These are phyloP conservation scores for Urocolius indicus DNA, from an alignment of 2,113 vertebrate genomes.

Conservation along the genomic window DNA sequence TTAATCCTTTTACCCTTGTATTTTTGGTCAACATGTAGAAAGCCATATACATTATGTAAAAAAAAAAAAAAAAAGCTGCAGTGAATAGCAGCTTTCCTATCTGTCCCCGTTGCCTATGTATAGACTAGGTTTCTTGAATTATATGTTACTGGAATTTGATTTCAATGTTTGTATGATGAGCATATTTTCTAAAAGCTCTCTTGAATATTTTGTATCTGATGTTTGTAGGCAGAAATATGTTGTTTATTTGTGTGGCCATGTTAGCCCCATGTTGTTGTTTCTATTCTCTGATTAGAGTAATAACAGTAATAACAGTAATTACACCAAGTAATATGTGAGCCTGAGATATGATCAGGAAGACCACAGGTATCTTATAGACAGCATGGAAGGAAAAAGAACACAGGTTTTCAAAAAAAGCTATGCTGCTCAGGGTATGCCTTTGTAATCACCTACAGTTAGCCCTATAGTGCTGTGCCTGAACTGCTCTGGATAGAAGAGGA, in stretches of 20 bases:
- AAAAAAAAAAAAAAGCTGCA: not conserved
- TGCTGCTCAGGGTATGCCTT: not conserved
- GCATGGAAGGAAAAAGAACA: not conserved
- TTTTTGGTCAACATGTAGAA: not conserved
- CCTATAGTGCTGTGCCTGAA: not conserved
- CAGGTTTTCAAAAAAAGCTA: not conserved
- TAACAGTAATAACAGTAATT: not conserved
- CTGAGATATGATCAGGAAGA: not conserved
- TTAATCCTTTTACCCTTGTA: not conserved
- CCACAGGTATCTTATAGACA: not conserved
- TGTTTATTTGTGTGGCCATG: not conserved
- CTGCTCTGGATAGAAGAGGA: not conserved
- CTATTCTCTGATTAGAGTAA: not conserved
- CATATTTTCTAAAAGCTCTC: not conserved
- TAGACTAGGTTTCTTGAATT: not conserved
- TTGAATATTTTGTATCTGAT: not conserved
- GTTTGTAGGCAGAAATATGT: not conserved
- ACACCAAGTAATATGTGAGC: not conserved
- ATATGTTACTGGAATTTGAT: not conserved
- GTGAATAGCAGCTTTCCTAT: not conserved
- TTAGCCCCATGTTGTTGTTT: not conserved
- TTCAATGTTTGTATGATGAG: not conserved
- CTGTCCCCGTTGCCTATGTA: not conserved
- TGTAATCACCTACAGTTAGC: not conserved
- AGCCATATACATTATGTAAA: not conserved